These are phyloP conservation scores for Drosophila cardini DNA, from an alignment of 1,140 invertebrate species.

Conservation along the genomic window DNA sequence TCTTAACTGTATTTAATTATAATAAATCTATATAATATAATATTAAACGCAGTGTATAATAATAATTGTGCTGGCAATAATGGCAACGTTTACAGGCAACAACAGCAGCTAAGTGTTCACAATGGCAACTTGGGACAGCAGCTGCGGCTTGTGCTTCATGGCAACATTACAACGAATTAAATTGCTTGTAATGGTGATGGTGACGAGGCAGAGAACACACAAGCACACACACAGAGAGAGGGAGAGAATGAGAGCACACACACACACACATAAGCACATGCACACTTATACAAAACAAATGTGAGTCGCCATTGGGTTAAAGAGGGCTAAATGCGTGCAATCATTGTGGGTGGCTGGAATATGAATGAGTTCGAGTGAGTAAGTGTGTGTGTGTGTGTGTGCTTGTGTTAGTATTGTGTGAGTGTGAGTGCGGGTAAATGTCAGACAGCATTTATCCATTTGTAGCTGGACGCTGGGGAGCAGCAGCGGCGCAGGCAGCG, in stretches of 20 bases:
- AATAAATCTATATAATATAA: constrained; percentile 16
- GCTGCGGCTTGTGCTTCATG: constrained; percentile 55
- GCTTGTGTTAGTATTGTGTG: no score
- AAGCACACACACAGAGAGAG: constrained; percentile 14
- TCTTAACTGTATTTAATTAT: constrained; percentile 21
- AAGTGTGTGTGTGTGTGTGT: constrained; percentile 24
- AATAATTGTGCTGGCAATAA: constrained; percentile 73
- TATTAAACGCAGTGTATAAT: constrained; percentile 65
- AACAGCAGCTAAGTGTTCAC: constrained; percentile 21
- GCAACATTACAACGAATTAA: constrained; percentile 80
- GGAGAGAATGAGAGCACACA: constrained; percentile 2
- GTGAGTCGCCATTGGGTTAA: constrained; percentile 44
- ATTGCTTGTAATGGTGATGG: constrained; percentile 77
- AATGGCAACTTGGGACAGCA: constrained; percentile 35
- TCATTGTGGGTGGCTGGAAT: constrained; percentile 53
- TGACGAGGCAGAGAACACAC: constrained; percentile 26
- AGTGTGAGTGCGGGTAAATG: constrained; percentile 55
- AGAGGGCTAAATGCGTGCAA: constrained; percentile 79
- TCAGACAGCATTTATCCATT: constrained; percentile 81
- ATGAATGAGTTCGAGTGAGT: constrained; percentile 16
- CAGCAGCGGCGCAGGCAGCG: constrained; percentile 15
- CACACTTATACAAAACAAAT: constrained; percentile 16
- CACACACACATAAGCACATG: neutral
- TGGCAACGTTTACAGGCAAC: constrained; percentile 71
- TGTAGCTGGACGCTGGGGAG: constrained; percentile 66